A percentile compares a stretch with the other conserved stretches of the same genome.
Evolutionary conservation across 2,797 vertebrate genomes (phyloP).

Genomic region (Eulemur mongoz): DNA sequence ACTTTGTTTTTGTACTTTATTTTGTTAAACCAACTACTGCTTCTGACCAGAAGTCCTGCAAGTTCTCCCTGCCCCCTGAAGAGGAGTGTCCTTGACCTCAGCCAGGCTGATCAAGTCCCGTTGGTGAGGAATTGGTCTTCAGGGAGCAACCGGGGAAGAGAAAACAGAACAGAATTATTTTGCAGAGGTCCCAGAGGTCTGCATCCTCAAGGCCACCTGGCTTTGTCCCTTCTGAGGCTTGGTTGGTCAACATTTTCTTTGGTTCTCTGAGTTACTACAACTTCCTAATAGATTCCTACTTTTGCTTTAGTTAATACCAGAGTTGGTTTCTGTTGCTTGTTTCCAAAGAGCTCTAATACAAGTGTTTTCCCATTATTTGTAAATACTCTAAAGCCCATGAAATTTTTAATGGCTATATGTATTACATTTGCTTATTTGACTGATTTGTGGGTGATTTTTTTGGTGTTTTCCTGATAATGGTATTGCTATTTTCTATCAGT

Average conservation of each 20-base stretch:
- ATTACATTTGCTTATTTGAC: background rate
- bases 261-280: background rate
- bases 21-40: background rate
- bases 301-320: background rate
- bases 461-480: background rate
- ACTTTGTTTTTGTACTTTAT: background rate
- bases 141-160: background rate
- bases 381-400: conserved; percentile 4
- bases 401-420: background rate
- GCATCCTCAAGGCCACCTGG: background rate
- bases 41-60: background rate
- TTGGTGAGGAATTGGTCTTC: background rate
- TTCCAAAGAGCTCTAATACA: background rate
- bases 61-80: background rate
- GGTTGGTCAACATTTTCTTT: background rate
- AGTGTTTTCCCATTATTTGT: background rate
- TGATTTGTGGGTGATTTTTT: background rate
- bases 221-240: background rate
- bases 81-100: background rate
- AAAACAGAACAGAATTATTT: background rate
- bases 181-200: background rate
- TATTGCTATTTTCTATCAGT: background rate
- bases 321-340: background rate
- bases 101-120: background rate
- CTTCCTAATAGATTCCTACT: background rate